phyloP scores from a whole-genome alignment of 1,140 invertebrate genomes.

The Cotesia chilonis region DNA sequence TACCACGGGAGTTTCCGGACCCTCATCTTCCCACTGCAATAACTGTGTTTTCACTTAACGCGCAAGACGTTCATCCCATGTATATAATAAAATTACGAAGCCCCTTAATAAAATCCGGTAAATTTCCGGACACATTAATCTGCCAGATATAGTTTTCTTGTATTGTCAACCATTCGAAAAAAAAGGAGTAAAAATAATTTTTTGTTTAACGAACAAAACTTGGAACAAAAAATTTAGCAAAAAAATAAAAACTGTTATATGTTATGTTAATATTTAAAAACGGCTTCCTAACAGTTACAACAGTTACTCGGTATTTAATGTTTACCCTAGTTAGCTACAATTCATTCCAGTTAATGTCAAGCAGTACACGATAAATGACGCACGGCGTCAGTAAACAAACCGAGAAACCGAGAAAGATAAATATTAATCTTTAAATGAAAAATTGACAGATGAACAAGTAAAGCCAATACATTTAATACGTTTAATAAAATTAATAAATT shows the following conservation, averaged over 20 bases:
- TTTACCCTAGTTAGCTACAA: no score
- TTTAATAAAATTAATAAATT: no score
- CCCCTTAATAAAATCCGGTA: background rate
- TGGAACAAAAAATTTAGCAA: no score
- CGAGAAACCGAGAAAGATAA: conserved; percentile 4
- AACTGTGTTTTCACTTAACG: conserved; percentile 9
- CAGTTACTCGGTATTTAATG: no score
- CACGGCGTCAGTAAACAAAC: background rate
- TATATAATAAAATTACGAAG: conserved; percentile 8
- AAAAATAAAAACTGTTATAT: no score
- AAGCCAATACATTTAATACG: no score
- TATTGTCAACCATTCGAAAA: no score
- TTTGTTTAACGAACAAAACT: no score
- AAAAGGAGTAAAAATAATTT: no score
- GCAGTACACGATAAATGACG: conserved; percentile 1
- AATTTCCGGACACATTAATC: conserved; percentile 13
- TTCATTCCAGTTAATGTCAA: background rate
- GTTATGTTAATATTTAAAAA: no score
- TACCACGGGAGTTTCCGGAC: conserved; percentile 27
- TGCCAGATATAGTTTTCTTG: no score
- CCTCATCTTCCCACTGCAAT: conserved; percentile 25
- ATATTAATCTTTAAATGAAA: conserved; percentile 13
- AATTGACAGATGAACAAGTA: background rate
- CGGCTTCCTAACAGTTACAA: no score
- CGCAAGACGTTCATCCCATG: background rate